Evolutionary conservation across 2,113 vertebrate genomes (phyloP).

Genomic region (Cygnus buccinator): DNA sequence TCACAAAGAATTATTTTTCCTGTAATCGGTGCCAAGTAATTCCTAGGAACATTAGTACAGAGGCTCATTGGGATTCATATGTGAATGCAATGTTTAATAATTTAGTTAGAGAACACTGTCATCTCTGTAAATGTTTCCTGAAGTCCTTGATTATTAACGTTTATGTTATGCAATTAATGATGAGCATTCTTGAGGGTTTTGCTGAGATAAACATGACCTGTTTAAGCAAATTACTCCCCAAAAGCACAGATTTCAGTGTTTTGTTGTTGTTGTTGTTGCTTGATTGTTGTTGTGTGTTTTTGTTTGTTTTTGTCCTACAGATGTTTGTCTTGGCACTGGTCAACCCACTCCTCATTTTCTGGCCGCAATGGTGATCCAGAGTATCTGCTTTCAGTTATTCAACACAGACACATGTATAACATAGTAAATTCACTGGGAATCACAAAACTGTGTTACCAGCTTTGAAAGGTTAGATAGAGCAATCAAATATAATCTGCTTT

Average conservation of each 20-base stretch:
- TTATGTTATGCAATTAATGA: constrained; percentile 10
- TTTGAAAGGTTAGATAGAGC: not conserved
- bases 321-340: constrained; percentile 4
- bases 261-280: not conserved
- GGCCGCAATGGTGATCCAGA: not conserved
- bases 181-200: constrained; percentile 38
- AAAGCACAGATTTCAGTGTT: not conserved
- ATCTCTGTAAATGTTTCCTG: constrained; percentile 25
- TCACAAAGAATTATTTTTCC: constrained; percentile 10
- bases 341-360: not conserved
- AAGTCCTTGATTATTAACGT: constrained; percentile 46
- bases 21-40: not conserved
- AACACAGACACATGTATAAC: not conserved
- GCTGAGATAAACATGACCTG: not conserved
- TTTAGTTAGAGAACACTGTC: constrained; percentile 20
- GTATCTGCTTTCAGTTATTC: not conserved
- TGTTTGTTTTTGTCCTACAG: not conserved
- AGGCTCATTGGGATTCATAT: not conserved
- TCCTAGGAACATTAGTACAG: constrained; percentile 17
- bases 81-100: constrained; percentile 35
- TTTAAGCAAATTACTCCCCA: constrained; percentile 31
- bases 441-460: not conserved
- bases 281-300: not conserved
- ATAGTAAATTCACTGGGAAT: not conserved
- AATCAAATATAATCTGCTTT: not conserved